phyloP scores from a whole-genome alignment of 1,140 invertebrate species.

The Tigriopus japonicus region DNA sequence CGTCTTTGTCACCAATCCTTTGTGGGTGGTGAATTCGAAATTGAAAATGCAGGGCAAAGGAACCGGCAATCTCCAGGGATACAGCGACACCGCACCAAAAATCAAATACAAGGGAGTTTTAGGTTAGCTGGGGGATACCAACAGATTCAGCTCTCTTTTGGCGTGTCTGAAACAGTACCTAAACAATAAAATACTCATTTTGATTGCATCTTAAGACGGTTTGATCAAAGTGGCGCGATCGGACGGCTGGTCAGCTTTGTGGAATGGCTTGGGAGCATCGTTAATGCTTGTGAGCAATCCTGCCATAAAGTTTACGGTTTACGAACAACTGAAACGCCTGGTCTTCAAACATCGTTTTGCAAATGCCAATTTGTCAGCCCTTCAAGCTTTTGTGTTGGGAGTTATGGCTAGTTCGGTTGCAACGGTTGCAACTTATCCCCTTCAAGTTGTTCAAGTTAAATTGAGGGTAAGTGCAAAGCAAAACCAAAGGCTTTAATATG shows the following conservation, averaged over 20 bases:
- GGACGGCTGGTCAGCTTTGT: conserved; percentile 49
- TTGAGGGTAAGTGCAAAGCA: conserved; percentile 34
- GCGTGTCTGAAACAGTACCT: conserved; percentile 20
- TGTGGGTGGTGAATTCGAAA: conserved; percentile 78
- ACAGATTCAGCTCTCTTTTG: not conserved
- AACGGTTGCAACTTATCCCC: conserved; percentile 63
- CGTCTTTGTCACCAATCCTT: conserved; percentile 59
- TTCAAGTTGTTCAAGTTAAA: conserved; percentile 67
- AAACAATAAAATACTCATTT: conserved; percentile 18
- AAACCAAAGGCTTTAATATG: too few relatives aligned
- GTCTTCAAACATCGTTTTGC: conserved; percentile 16
- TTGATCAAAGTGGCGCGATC: conserved; percentile 43
- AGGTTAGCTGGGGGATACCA: conserved; percentile 26
- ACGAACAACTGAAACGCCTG: conserved; percentile 57
- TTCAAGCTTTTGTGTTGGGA: conserved; percentile 41
- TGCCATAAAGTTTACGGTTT: conserved; percentile 75
- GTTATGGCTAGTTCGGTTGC: conserved; percentile 60
- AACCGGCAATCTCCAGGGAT: not conserved
- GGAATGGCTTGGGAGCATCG: conserved; percentile 63
- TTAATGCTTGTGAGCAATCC: conserved; percentile 65
- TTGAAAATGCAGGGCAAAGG: conserved; percentile 46
- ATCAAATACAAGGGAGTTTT: conserved; percentile 31
- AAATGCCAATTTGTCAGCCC: conserved; percentile 20
- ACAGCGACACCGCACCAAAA: not conserved
- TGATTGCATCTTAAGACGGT: conserved; percentile 29